phyloP scores from a whole-genome alignment of 2,113 vertebrate species.

The Spea multiplicata region DNA sequence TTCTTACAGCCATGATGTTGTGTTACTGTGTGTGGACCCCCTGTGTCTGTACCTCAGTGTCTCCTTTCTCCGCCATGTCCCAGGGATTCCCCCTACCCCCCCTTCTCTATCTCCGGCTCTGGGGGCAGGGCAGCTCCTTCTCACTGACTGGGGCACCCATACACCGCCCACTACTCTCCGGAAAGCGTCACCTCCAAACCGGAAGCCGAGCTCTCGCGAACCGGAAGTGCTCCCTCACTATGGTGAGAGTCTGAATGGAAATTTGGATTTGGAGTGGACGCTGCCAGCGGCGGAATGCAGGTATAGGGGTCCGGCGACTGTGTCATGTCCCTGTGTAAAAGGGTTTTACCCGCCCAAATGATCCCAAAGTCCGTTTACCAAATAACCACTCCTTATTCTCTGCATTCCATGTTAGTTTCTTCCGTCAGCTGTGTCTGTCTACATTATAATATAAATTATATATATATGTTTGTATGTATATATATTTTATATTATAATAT shows the following conservation, averaged over 20 bases:
- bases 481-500: too few relatives aligned
- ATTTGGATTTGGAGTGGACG: too few relatives aligned
- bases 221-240: conserved; percentile 12
- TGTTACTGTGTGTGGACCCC: too few relatives aligned
- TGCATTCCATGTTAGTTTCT: too few relatives aligned
- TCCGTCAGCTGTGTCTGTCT: too few relatives aligned
- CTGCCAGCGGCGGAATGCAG: neutral
- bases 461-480: too few relatives aligned
- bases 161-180: conserved; percentile 5
- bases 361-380: too few relatives aligned
- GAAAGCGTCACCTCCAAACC: conserved; percentile 1
- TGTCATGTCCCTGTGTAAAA: too few relatives aligned
- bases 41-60: conserved; percentile 19
- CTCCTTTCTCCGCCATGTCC: conserved; percentile 39
- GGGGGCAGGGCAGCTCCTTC: neutral
- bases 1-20: too few relatives aligned
- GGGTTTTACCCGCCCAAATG: too few relatives aligned
- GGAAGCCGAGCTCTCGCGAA: neutral
- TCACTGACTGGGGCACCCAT: neutral
- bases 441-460: too few relatives aligned
- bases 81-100: neutral
- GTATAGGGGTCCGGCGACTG: neutral
- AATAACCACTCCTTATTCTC: too few relatives aligned
- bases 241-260: neutral
- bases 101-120: neutral